Evolutionary conservation across 1,140 invertebrate species (phyloP).

Genomic region (Lordiphosa clarofinis): DNA sequence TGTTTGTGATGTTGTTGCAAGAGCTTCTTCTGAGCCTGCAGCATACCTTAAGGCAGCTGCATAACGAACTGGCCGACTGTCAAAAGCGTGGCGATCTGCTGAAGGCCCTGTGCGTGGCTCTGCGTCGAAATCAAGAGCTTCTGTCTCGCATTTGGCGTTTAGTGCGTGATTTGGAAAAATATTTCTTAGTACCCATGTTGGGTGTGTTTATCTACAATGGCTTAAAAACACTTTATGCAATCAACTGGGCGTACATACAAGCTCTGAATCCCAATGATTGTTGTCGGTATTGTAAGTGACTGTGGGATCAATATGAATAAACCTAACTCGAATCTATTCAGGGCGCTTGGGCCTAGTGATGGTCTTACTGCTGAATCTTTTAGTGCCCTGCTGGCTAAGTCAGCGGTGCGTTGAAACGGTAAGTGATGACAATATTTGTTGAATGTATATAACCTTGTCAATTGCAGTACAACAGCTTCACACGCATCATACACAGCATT

Average conservation of each 20-base stretch:
- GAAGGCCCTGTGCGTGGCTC: conserved; percentile 29
- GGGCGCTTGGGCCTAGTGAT: conserved; percentile 17
- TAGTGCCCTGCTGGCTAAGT: conserved; percentile 38
- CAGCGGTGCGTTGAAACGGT: conserved; percentile 45
- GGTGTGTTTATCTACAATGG: conserved; percentile 43
- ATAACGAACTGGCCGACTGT: conserved; percentile 29
- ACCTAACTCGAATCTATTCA: not conserved
- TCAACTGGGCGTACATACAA: conserved; percentile 59
- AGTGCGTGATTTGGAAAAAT: conserved; percentile 42
- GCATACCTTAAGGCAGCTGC: conserved; percentile 20
- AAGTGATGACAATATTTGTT: not conserved
- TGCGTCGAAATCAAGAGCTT: conserved; percentile 44
- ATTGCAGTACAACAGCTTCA: conserved; percentile 45
- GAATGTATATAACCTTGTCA: not conserved
- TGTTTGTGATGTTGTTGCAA: conserved; percentile 36
- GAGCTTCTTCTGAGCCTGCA: conserved; percentile 40
- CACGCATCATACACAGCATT: conserved; percentile 29
- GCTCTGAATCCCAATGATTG: conserved; percentile 19
- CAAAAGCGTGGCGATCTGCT: conserved; percentile 6
- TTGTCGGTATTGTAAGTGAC: conserved; percentile 30
- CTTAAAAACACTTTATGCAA: conserved; percentile 28
- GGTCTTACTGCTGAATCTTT: conserved; percentile 25
- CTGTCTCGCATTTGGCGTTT: conserved; percentile 40
- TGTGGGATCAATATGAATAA: not conserved
- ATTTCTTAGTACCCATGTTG: conserved; percentile 42